phyloP scores from a whole-genome alignment of 1,140 invertebrate genomes.

The Drosophila mayri region DNA sequence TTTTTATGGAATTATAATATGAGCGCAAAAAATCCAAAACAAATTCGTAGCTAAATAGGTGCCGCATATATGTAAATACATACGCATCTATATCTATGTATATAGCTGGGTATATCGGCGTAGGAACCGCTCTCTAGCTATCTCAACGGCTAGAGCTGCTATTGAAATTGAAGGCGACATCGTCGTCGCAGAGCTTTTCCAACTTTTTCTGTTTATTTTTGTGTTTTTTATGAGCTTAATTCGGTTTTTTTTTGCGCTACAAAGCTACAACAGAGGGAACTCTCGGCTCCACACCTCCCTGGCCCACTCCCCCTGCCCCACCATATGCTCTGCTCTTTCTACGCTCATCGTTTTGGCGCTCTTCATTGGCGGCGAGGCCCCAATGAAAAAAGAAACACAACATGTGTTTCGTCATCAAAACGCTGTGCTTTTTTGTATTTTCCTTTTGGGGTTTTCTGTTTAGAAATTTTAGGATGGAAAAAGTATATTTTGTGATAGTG shows the following conservation, averaged over 20 bases:
- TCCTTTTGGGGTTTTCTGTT: conserved; percentile 33
- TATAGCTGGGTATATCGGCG: conserved; percentile 16
- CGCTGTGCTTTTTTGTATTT: conserved; percentile 63
- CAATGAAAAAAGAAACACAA: conserved; percentile 55
- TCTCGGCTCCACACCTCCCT: conserved; percentile 6
- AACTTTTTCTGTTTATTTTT: conserved; percentile 36
- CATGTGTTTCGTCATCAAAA: conserved; percentile 83
- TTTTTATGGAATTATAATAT: conserved; percentile 17
- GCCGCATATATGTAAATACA: conserved; percentile 41
- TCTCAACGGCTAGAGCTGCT: conserved; percentile 33
- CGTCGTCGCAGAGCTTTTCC: conserved; percentile 66
- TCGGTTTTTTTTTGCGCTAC: conserved; percentile 64
- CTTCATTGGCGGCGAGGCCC: conserved; percentile 10
- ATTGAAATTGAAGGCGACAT: conserved; percentile 79
- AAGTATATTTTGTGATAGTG: background rate
- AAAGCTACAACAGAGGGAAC: conserved; percentile 68
- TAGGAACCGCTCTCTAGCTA: conserved; percentile 63
- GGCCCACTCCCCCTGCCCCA: background rate
- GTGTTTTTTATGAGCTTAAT: conserved; percentile 73
- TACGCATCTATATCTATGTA: conserved; percentile 28
- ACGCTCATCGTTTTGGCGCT: conserved; percentile 12
- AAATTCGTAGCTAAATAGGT: conserved; percentile 58
- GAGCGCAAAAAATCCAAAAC: conserved; percentile 31
- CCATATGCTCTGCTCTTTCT: conserved; percentile 17
- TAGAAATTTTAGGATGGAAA: background rate